phyloP scores from a whole-genome alignment of 1,140 invertebrate species.

The Tetranychus urticae region DNA sequence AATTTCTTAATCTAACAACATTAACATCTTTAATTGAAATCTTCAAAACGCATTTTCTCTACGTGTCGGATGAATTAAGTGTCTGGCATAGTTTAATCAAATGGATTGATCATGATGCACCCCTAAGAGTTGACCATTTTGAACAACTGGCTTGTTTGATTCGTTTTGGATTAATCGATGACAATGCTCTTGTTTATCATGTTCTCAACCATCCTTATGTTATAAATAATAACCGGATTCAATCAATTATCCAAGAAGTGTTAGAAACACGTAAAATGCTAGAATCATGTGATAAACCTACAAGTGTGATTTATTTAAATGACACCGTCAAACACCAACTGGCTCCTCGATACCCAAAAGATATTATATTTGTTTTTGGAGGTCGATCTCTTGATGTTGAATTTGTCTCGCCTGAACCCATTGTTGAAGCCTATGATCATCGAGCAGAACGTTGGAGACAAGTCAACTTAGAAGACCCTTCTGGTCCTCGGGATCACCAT shows the following conservation, averaged over 20 bases:
- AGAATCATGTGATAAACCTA: neutral
- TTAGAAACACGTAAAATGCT: neutral
- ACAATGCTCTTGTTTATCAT: neutral
- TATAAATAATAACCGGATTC: neutral
- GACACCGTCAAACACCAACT: neutral
- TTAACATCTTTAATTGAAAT: neutral
- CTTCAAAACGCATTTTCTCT: neutral
- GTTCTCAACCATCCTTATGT: neutral
- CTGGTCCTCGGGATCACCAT: neutral
- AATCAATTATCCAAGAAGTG: neutral
- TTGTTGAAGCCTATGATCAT: neutral
- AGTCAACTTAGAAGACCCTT: neutral
- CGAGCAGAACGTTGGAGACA: neutral
- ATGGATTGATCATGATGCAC: neutral
- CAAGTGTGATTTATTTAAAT: neutral
- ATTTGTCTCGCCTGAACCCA: neutral
- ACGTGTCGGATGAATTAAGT: neutral
- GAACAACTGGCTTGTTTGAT: neutral
- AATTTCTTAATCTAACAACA: neutral
- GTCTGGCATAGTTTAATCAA: neutral
- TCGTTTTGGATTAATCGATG: neutral
- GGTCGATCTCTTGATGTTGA: neutral
- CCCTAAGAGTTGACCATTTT: neutral
- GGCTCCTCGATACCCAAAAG: neutral
- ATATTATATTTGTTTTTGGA: neutral